Conservation (phyloP, 2,888 invertebrate species). For the Trimorus sp. region DNA sequence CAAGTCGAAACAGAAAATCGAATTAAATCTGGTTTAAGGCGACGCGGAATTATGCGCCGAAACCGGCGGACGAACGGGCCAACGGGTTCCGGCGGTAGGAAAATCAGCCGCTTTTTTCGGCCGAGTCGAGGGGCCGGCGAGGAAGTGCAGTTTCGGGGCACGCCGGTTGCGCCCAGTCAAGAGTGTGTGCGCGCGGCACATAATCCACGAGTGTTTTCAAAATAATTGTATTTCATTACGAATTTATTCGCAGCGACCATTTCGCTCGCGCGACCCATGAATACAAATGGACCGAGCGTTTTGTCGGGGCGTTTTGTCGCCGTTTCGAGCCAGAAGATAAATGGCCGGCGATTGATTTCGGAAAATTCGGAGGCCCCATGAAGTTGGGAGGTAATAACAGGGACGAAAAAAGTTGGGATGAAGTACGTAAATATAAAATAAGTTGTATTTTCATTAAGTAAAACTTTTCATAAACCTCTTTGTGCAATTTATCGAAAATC, state of each 20-base stretch:
- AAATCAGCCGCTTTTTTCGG: conserved; percentile 74
- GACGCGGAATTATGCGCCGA: conserved; percentile 56
- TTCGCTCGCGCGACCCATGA: conserved; percentile 47
- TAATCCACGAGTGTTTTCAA: conserved; percentile 62
- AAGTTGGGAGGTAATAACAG: no score
- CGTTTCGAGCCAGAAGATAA: not conserved
- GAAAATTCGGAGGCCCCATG: no score
- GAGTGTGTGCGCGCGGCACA: conserved; percentile 56
- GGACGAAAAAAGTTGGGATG: no score
- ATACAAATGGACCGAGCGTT: conserved; percentile 47
- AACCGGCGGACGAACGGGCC: conserved; percentile 54
- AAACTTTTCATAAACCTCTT: no score
- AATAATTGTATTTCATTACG: conserved; percentile 64
- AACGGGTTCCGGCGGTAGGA: conserved; percentile 77
- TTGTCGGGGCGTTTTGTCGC: conserved; percentile 22
- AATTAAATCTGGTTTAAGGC: conserved; percentile 68
- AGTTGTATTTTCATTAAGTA: no score
- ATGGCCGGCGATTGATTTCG: no score
- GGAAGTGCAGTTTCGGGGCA: conserved; percentile 69
- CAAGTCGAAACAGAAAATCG: conserved; percentile 70
- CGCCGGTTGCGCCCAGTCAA: conserved; percentile 63
- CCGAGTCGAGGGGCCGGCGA: conserved; percentile 67
- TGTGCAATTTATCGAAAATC: no score
- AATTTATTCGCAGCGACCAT: conserved; percentile 58
- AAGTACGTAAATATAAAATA: no score